Conservation (phyloP, 2,113 vertebrate genomes). For the Xiphias gladius region DNA sequence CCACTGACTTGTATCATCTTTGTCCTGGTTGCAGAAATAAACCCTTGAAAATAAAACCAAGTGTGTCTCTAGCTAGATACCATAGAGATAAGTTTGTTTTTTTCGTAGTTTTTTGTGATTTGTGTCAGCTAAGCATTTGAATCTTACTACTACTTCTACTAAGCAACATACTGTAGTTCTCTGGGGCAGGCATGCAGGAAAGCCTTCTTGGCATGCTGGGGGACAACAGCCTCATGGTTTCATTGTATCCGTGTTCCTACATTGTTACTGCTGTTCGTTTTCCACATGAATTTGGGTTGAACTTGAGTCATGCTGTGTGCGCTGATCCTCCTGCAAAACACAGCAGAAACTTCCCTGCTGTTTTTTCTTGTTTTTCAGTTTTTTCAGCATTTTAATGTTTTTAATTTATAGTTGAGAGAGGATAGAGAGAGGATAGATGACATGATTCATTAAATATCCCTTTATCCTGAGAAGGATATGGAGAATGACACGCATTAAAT, state of each 20-base stretch:
- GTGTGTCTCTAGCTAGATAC: background rate
- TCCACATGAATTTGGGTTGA: background rate
- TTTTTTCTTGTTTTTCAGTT: background rate
- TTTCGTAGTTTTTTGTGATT: background rate
- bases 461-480: too few species aligned
- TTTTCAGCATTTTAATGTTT: background rate
- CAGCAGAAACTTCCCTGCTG: background rate
- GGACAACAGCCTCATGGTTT: background rate
- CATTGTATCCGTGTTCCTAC: background rate
- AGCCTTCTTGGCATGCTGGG: background rate
- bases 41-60: background rate
- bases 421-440: background rate
- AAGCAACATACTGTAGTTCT: background rate
- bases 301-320: conserved; percentile 3
- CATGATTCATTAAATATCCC: too few species aligned
- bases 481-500: background rate
- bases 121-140: background rate
- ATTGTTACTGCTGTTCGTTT: background rate
- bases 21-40: background rate
- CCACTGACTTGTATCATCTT: background rate
- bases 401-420: background rate
- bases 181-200: background rate
- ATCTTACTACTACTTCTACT: background rate
- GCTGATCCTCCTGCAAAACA: background rate
- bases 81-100: background rate